Conservation (phyloP, 2,888 invertebrate species). For the Limnephilus rhombicus region DNA sequence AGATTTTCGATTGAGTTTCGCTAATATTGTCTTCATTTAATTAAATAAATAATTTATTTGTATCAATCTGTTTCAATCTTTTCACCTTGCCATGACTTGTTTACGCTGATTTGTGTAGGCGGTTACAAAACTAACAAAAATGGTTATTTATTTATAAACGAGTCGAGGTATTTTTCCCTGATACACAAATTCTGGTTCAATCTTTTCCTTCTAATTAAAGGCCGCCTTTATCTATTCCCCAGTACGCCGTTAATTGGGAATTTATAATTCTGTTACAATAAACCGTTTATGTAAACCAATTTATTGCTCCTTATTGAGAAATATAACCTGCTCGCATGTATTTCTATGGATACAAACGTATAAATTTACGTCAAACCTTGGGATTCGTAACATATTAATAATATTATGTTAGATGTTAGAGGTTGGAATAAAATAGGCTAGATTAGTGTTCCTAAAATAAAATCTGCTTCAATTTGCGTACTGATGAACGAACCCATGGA, state of each 20-base stretch:
- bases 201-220: conserved; percentile 43
- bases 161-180: conserved; percentile 12
- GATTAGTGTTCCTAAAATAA: neutral
- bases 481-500: neutral
- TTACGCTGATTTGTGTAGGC: neutral
- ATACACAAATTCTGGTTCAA: conserved; percentile 25
- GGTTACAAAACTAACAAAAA: neutral
- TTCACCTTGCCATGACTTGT: neutral
- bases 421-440: neutral
- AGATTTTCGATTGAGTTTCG: no score
- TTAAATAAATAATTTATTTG: neutral
- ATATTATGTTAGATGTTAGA: neutral
- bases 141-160: conserved; percentile 1
- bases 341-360: neutral
- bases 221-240: conserved; percentile 2
- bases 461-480: neutral
- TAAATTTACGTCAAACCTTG: conserved; percentile 17
- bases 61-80: neutral
- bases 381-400: neutral
- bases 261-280: conserved; percentile 29
- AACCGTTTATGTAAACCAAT: conserved; percentile 25
- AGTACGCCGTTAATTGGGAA: conserved; percentile 14
- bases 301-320: conserved; percentile 8
- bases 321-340: neutral
- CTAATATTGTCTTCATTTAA: no score